Percentiles rank a stretch among this genome's conserved stretches.
Conservation (phyloP, 2,888 invertebrate genomes). For the Xanthia icteritia region DNA sequence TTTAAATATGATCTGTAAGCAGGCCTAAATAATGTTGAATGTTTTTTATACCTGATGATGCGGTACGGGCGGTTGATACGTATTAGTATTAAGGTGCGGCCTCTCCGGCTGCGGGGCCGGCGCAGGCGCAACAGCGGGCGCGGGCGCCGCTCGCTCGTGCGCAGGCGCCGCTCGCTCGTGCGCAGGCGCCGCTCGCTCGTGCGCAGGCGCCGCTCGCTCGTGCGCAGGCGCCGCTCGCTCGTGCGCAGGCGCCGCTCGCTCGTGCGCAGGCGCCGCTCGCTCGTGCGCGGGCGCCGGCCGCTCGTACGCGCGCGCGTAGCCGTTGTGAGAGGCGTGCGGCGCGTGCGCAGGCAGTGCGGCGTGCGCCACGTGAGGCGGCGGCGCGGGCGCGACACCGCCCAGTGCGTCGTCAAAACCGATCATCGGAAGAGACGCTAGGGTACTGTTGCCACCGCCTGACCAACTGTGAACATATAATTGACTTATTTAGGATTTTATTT, state of each 20-base stretch:
- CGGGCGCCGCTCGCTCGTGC: constrained; percentile 35
- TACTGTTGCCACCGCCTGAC: constrained; percentile 92
- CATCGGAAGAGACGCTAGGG: constrained; percentile 94
- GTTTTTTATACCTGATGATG: constrained; percentile 43
- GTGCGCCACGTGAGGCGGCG: neutral
- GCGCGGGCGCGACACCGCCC: constrained; percentile 62
- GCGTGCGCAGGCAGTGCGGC: too few relatives aligned
- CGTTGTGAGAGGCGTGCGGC: constrained; percentile 22
- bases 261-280: neutral
- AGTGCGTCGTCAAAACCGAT: constrained; percentile 92
- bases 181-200: too few relatives aligned
- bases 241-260: constrained; percentile 25
- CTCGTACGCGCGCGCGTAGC: constrained; percentile 42
- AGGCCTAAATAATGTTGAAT: neutral
- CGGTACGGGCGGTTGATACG: constrained; percentile 43
- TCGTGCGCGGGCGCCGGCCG: constrained; percentile 30
- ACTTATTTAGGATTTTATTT: neutral
- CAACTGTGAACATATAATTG: constrained; percentile 84
- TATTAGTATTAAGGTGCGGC: constrained; percentile 7
- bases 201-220: too few relatives aligned
- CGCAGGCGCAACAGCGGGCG: constrained; percentile 8
- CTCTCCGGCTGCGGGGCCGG: constrained; percentile 9
- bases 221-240: constrained; percentile 27
- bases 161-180: constrained; percentile 4
- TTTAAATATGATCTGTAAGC: neutral